A percentile compares a stretch with the other conserved stretches of the same genome.
Evolutionary conservation across 2,113 vertebrate species (phyloP).

Genomic region (Colossoma macropomum): DNA sequence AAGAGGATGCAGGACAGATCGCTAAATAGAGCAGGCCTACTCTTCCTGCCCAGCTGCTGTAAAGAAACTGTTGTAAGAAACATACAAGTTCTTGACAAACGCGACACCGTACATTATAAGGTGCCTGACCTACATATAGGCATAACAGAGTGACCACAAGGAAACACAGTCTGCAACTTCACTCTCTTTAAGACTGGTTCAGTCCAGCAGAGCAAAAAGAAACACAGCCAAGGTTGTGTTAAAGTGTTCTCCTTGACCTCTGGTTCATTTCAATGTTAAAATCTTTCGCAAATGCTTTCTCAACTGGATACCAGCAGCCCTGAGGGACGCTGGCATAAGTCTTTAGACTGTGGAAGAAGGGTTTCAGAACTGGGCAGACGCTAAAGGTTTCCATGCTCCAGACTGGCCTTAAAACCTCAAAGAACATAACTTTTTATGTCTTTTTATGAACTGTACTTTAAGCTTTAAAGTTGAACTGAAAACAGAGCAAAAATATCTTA

Average conservation of each 20-base stretch:
- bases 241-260: neutral
- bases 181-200: too few relatives aligned
- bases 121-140: too few relatives aligned
- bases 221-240: neutral
- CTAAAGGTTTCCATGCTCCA: neutral
- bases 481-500: neutral
- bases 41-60: too few relatives aligned
- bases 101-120: too few relatives aligned
- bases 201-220: too few relatives aligned
- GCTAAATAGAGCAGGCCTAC: too few relatives aligned
- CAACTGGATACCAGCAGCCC: slow-evolving; percentile 4
- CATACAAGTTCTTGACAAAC: too few relatives aligned
- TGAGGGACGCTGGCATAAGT: neutral
- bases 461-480: neutral
- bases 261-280: neutral
- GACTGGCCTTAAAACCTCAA: neutral
- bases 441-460: neutral
- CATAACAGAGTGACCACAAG: too few relatives aligned
- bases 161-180: too few relatives aligned
- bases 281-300: slow-evolving; percentile 12
- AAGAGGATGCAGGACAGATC: too few relatives aligned
- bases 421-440: neutral
- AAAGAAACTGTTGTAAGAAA: too few relatives aligned
- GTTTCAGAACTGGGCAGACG: neutral
- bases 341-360: neutral